These are phyloP conservation scores for Ovis canadensis DNA, from an alignment of 2,113 vertebrate species.

Conservation along the genomic window DNA sequence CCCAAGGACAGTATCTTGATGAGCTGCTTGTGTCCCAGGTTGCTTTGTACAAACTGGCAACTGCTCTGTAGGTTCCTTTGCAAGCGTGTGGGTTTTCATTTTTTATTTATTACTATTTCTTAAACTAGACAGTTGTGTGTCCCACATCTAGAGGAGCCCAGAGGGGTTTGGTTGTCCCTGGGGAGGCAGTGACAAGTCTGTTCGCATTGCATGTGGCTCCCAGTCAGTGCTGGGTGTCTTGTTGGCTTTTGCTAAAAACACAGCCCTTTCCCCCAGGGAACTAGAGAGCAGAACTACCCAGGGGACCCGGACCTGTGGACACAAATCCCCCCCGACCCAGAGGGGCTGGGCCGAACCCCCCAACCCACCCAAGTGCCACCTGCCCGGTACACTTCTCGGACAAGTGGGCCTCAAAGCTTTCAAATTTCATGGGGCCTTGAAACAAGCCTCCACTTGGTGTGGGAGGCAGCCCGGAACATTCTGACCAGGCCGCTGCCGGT, in stretches of 20 bases:
- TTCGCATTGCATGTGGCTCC: neutral
- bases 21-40: neutral
- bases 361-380: neutral
- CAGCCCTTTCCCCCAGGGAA: neutral
- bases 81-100: neutral
- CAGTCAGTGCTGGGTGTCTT: neutral
- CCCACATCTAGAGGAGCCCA: neutral
- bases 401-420: neutral
- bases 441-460: neutral
- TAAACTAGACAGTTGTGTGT: neutral
- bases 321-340: fast-evolving
- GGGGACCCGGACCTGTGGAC: neutral
- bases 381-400: neutral
- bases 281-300: fast-evolving
- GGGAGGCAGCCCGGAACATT: neutral
- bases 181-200: neutral
- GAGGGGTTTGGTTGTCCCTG: neutral
- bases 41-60: neutral
- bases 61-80: neutral
- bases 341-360: neutral
- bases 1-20: neutral
- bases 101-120: neutral
- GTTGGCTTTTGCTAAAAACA: neutral
- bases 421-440: no score
- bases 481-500: neutral